These are phyloP conservation scores for Catocala nupta DNA, from an alignment of 2,888 invertebrate genomes.

Conservation along the genomic window DNA sequence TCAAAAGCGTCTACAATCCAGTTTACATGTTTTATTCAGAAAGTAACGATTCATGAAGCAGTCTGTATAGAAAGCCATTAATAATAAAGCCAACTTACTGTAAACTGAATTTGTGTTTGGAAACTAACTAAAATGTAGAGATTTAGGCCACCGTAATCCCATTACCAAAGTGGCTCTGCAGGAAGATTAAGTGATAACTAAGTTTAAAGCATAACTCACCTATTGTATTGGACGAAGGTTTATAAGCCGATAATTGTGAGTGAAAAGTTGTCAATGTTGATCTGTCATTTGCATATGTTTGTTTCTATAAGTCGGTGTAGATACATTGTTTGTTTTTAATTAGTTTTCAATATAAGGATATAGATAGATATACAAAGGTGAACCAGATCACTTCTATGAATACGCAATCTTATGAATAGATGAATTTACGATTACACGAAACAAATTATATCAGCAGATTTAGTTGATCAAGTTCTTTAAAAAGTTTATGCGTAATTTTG, in stretches of 20 bases:
- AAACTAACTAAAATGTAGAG: constrained; percentile 58
- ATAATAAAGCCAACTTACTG: constrained; percentile 34
- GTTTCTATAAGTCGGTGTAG: not conserved
- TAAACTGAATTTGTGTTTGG: constrained; percentile 57
- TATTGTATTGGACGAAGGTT: constrained; percentile 44
- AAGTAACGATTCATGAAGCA: constrained; percentile 22
- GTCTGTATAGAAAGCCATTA: constrained; percentile 23
- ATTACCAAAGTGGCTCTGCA: constrained; percentile 57
- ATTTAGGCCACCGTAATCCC: constrained; percentile 55
- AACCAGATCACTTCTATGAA: no score
- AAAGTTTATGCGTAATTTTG: no score
- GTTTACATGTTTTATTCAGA: constrained; percentile 18
- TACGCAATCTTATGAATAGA: no score
- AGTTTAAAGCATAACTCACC: constrained; percentile 50
- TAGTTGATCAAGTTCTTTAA: no score
- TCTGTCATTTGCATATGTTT: constrained; percentile 25
- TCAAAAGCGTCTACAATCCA: not conserved
- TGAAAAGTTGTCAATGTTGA: constrained; percentile 25
- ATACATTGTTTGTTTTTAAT: no score
- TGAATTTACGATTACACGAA: no score
- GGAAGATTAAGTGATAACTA: constrained; percentile 62
- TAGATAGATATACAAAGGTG: no score
- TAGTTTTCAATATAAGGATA: no score
- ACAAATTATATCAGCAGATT: no score
- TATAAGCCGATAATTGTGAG: constrained; percentile 26